Conservation (phyloP, 2,113 vertebrate genomes). For the Puntigrus tetrazona region DNA sequence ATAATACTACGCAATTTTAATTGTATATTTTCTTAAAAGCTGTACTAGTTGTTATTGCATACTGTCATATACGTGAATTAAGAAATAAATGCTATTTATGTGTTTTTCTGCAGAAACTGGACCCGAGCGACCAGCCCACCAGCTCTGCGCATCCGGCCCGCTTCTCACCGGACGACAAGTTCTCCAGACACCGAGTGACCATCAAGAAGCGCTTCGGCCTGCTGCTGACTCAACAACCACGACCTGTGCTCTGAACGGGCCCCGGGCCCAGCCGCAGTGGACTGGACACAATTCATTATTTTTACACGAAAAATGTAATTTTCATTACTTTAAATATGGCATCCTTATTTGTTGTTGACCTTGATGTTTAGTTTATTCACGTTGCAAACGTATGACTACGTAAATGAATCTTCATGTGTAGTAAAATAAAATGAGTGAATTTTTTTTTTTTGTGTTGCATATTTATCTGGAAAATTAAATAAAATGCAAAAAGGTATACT, state of each 20-base stretch:
- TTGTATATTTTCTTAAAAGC: background rate
- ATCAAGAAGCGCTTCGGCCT: slow-evolving; percentile 88
- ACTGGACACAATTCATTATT: background rate
- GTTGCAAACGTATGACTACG: too few relatives aligned
- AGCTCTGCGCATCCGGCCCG: slow-evolving; percentile 88
- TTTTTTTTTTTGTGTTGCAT: background rate
- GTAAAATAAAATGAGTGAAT: background rate
- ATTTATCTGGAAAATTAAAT: background rate
- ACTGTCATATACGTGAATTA: too few relatives aligned
- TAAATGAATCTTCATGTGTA: background rate
- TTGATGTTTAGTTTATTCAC: background rate
- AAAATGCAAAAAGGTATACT: too few relatives aligned
- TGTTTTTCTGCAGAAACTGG: slow-evolving; percentile 74
- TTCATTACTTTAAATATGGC: background rate
- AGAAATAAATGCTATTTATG: background rate
- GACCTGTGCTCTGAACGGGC: slow-evolving; percentile 75
- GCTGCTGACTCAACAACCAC: slow-evolving; percentile 86
- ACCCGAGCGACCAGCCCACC: slow-evolving; percentile 77
- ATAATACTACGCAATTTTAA: background rate
- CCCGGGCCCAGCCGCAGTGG: background rate
- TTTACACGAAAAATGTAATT: background rate
- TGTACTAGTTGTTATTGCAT: background rate
- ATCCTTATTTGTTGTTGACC: background rate
- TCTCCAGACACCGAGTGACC: slow-evolving; percentile 83
- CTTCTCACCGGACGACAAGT: slow-evolving; percentile 91